phyloP scores from a whole-genome alignment of 2,113 vertebrate species.

The Empidonax traillii region DNA sequence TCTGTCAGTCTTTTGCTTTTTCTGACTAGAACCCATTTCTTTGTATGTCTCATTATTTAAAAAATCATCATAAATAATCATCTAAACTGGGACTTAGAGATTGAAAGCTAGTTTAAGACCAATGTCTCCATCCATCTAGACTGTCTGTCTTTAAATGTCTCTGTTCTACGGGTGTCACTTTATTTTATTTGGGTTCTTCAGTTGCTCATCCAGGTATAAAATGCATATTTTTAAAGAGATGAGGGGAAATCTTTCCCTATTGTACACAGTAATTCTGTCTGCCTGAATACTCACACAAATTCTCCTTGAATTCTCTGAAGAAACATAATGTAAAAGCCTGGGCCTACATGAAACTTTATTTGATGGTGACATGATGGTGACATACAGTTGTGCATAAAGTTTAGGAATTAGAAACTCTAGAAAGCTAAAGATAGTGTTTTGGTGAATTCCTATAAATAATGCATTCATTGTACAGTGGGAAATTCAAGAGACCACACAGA shows the following conservation, averaged over 20 bases:
- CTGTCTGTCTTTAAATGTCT: not conserved
- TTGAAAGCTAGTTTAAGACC: not conserved
- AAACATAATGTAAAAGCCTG: not conserved
- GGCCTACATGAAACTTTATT: not conserved
- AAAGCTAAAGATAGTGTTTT: not conserved
- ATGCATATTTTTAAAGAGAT: not conserved
- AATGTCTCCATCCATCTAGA: not conserved
- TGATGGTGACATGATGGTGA: not conserved
- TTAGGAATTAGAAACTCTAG: not conserved
- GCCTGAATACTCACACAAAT: not conserved
- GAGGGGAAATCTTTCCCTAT: not conserved
- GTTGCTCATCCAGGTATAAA: not conserved
- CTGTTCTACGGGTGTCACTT: not conserved
- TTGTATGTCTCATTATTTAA: not conserved
- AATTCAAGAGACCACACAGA: not conserved
- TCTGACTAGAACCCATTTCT: not conserved
- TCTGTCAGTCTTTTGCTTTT: not conserved
- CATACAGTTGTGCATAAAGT: not conserved
- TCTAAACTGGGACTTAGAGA: not conserved
- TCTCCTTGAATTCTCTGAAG: not conserved
- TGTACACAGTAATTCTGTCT: not conserved
- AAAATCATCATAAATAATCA: not conserved
- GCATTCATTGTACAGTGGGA: not conserved
- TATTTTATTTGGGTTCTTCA: not conserved
- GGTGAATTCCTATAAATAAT: not conserved